These are phyloP conservation scores for Nymphalis polychloros DNA, from an alignment of 2,888 invertebrate species.

Conservation along the genomic window DNA sequence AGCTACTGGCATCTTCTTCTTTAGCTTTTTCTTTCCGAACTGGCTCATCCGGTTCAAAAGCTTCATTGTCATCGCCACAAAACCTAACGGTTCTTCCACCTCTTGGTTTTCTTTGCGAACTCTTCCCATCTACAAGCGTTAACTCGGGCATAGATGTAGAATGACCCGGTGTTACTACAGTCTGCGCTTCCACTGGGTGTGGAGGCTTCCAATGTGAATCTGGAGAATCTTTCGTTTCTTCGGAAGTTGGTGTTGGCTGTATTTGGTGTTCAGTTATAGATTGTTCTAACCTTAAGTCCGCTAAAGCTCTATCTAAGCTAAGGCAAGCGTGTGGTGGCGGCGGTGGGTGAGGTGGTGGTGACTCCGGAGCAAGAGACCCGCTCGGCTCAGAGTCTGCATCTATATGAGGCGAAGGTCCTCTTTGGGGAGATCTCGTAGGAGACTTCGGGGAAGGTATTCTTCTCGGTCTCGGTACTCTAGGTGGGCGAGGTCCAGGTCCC, in stretches of 20 bases:
- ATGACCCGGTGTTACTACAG: conserved; percentile 78
- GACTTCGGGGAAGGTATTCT: conserved; percentile 80
- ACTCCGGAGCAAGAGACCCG: conserved; percentile 71
- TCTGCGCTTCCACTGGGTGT: conserved; percentile 74
- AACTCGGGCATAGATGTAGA: conserved; percentile 76
- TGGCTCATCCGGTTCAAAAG: conserved; percentile 73
- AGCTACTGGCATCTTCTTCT: conserved; percentile 87
- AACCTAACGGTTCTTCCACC: conserved; percentile 74
- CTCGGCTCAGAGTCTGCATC: conserved; percentile 84
- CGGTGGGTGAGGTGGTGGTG: conserved; percentile 76
- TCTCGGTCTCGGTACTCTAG: conserved; percentile 81
- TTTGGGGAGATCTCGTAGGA: conserved; percentile 83
- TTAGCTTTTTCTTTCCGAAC: conserved; percentile 57
- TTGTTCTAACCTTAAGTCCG: conserved; percentile 83
- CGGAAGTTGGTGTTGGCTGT: conserved; percentile 77
- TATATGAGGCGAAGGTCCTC: conserved; percentile 78
- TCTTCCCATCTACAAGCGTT: conserved; percentile 75
- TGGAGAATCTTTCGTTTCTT: conserved; percentile 59
- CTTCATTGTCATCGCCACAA: conserved; percentile 74
- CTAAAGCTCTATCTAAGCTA: conserved; percentile 71
- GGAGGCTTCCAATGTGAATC: conserved; percentile 81
- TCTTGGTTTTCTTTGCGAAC: conserved; percentile 54
- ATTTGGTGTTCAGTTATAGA: conserved; percentile 86
- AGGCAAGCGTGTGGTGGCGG: conserved; percentile 73
- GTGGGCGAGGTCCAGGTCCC: conserved; percentile 85